Base-by-base conservation (phyloP, 2,888 invertebrate genomes). In the Cantharis rufa region DNA sequence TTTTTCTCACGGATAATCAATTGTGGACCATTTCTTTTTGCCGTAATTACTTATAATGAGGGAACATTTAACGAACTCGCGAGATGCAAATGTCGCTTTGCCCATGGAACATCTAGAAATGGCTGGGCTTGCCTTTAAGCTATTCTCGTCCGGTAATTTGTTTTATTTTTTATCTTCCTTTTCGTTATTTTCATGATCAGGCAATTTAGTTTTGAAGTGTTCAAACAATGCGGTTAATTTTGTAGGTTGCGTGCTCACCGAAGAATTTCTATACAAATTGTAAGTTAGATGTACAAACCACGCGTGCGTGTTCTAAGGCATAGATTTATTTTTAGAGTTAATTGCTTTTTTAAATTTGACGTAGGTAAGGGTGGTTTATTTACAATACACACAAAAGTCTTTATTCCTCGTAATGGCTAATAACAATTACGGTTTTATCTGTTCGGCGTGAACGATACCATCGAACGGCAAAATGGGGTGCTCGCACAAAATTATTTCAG, bases 1-100 rank as follows among this genome's bases (percentile, higher is more conserved):
- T 62, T 72, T 75, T 72, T 73, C 72, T 72, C 72, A 75, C 78
- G 75, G 66, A 78, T 75, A 77, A 77, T 74, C 71, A 74, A 77
- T 77, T 74, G 74, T 68, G 71, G 64, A 72, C 24, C 72, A 27
- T 62, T 71, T 77, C 48, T 48, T 48, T 48, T 48, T 48, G 48
- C 48, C n/a, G 48, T 48, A 48, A 48, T 48, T 48, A 48, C 74
- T 15, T 32, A 72, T 70, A 76, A 71, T 32, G 70, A 72, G 72
- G 32, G 77, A 72, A 73, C 70, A 70, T 71, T 71, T 77, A 74
- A 71, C 70, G 27, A 18, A 24, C 70, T 64, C 66, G 72, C 21
- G 70, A 73, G 27, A 77, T 77, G 77, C 73, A 70, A 77, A 77
- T 73, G 77, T 72, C 71, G 74, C 32, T 71, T 73, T 70, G 16